Percentiles rank a stretch among this genome's conserved stretches.
Evolutionary conservation across 2,888 invertebrate genomes (phyloP).

Genomic region (Notocelia uddmanniana): DNA sequence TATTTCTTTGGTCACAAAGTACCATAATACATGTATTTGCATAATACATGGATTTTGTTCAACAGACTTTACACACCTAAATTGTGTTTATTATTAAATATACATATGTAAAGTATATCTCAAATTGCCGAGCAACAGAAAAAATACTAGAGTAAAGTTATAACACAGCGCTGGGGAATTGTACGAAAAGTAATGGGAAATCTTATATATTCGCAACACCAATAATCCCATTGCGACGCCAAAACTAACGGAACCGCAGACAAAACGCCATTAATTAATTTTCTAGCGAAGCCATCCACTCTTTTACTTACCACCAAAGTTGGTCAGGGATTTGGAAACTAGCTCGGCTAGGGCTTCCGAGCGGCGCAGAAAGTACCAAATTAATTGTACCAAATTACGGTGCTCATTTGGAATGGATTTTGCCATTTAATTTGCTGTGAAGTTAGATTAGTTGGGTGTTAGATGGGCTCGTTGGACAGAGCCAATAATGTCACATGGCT

Average conservation of each 20-base stretch:
- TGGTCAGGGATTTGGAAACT: constrained; percentile 43
- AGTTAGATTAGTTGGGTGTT: constrained; percentile 42
- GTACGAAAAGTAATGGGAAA: not conserved
- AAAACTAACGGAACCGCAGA: constrained; percentile 25
- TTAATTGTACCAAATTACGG: constrained; percentile 40
- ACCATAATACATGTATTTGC: too few relatives aligned
- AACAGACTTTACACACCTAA: too few relatives aligned
- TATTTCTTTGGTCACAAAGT: too few relatives aligned
- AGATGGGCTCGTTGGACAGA: constrained; percentile 20
- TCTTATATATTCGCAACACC: not conserved
- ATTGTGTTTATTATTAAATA: too few relatives aligned
- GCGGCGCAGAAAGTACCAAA: constrained; percentile 35
- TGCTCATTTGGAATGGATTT: constrained; percentile 39
- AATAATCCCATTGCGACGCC: constrained; percentile 20
- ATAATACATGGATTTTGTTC: too few relatives aligned
- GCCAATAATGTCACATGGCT: not conserved
- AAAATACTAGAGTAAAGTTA: too few relatives aligned
- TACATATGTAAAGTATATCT: too few relatives aligned
- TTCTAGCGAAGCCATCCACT: constrained; percentile 41
- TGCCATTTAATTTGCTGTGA: constrained; percentile 40
- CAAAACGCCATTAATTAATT: constrained; percentile 43
- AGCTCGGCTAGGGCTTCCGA: constrained; percentile 35
- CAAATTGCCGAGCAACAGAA: too few relatives aligned
- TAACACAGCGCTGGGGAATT: not conserved
- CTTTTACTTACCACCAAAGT: constrained; percentile 43